phyloP scores from a whole-genome alignment of 2,888 invertebrate genomes.

The Pelosia muscerda region DNA sequence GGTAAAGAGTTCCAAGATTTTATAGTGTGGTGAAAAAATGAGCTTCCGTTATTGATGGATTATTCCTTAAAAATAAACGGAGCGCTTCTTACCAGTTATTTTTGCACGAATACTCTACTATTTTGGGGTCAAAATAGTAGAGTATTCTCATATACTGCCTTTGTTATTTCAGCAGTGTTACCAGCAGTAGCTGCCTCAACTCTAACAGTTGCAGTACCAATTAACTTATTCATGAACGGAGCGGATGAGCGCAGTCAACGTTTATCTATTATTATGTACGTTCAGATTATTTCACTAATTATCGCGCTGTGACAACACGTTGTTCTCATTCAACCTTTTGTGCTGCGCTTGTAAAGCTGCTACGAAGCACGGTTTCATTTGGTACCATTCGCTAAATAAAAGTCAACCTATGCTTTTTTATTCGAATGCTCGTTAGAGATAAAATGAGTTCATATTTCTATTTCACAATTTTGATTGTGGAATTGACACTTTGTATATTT shows the following conservation, averaged over 20 bases:
- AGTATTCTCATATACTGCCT: not conserved
- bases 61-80: too few relatives aligned
- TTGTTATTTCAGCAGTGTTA: not conserved
- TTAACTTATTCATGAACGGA: constrained; percentile 79
- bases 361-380: not conserved
- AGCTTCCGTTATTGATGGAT: too few relatives aligned
- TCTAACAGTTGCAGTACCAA: constrained; percentile 63
- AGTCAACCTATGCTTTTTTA: constrained; percentile 3
- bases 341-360: constrained; percentile 11
- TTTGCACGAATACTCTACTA: too few relatives aligned
- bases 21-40: too few relatives aligned
- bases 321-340: constrained; percentile 16
- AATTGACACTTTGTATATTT: not conserved
- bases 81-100: too few relatives aligned
- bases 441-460: not conserved
- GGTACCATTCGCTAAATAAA: not conserved
- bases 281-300: constrained; percentile 49
- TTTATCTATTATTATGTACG: constrained; percentile 42
- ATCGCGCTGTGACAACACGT: constrained; percentile 24
- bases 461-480: not conserved
- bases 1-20: too few relatives aligned
- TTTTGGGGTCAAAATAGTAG: too few relatives aligned
- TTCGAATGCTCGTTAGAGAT: constrained; percentile 4
- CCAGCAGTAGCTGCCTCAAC: constrained; percentile 34
- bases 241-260: constrained; percentile 51